Conservation (phyloP, 2,113 vertebrate genomes). For the Atherinomorus stipes region DNA sequence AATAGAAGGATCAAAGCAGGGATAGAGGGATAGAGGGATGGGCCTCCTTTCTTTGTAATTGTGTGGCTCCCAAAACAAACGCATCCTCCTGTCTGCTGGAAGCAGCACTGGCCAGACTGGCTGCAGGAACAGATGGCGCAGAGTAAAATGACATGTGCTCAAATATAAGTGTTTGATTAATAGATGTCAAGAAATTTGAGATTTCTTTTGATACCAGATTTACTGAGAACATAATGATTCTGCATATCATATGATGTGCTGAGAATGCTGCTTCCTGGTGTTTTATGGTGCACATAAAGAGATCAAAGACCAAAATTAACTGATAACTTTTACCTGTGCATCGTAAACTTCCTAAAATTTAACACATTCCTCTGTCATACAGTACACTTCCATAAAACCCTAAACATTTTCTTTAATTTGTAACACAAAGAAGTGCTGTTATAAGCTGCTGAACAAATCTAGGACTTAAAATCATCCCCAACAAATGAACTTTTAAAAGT, state of each 20-base stretch:
- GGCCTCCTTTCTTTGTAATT: constrained; percentile 74
- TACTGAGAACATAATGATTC: not conserved
- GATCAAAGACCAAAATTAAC: not conserved
- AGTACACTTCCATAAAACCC: not conserved
- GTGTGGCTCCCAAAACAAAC: constrained; percentile 76
- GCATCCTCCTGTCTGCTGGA: constrained; percentile 67
- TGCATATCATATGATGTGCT: not conserved
- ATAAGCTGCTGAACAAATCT: not conserved
- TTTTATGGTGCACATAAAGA: not conserved
- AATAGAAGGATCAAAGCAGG: constrained; percentile 75
- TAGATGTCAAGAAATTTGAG: constrained; percentile 1
- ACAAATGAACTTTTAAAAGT: not conserved
- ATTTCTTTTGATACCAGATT: constrained; percentile 10
- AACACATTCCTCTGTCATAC: not conserved
- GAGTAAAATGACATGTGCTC: constrained; percentile 10
- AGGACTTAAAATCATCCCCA: not conserved
- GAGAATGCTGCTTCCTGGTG: not conserved
- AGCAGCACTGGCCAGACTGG: constrained; percentile 40
- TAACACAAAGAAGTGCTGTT: too few relatives aligned
- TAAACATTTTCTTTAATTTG: not conserved
- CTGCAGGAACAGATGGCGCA: constrained; percentile 71
- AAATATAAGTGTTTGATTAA: constrained; percentile 24
- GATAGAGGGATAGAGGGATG: constrained; percentile 62
- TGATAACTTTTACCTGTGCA: not conserved
- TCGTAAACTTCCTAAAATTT: not conserved